Evolutionary conservation across 2,113 vertebrate species (phyloP).

Genomic region (Phyllostomus discolor): DNA sequence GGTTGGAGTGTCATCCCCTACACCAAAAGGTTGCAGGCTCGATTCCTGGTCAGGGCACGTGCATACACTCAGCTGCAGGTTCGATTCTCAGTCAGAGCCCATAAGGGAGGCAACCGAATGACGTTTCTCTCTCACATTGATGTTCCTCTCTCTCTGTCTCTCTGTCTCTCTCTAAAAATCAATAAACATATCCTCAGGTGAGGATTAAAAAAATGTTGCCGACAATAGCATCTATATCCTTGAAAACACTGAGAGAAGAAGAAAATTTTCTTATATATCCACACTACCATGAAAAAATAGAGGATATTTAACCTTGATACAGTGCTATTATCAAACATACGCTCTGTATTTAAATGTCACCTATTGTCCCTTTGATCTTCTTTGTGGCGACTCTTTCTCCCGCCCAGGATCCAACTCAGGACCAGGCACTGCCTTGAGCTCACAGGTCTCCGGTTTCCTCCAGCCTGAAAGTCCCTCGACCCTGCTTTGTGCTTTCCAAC

Average conservation of each 20-base stretch:
- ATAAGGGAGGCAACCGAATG: too few species aligned
- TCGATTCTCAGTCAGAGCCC: too few species aligned
- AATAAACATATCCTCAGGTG: too few species aligned
- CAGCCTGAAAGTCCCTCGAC: background rate
- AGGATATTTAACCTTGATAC: background rate
- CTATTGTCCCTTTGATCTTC: accelerated
- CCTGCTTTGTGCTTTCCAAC: background rate
- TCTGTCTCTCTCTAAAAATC: too few species aligned
- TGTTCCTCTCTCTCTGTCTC: too few species aligned
- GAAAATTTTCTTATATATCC: background rate
- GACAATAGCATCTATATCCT: background rate
- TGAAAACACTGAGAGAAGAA: background rate
- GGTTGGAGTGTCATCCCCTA: too few species aligned
- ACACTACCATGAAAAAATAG: background rate
- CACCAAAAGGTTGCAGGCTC: too few species aligned
- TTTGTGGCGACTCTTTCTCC: background rate
- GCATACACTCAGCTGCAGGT: too few species aligned
- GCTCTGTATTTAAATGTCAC: background rate
- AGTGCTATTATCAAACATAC: too few species aligned
- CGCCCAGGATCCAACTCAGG: background rate
- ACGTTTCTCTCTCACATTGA: too few species aligned
- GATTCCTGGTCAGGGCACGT: too few species aligned
- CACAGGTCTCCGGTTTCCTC: background rate
- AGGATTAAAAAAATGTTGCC: background rate
- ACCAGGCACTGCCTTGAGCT: background rate